Conservation (phyloP, 2,113 vertebrate genomes). For the Ia io region DNA sequence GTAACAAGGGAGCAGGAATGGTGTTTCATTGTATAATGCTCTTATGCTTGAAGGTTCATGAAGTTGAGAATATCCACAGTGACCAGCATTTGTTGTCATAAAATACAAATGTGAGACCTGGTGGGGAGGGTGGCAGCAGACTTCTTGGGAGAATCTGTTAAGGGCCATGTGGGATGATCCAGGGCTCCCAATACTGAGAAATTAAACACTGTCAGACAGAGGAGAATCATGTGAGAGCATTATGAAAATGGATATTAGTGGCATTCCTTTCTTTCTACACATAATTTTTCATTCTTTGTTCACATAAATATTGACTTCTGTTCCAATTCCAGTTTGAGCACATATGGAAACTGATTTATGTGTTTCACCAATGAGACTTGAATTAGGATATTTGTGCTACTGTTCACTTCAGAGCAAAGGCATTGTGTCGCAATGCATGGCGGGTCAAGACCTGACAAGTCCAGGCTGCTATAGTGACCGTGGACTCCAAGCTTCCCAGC, state of each 20-base stretch:
- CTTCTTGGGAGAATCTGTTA: not conserved
- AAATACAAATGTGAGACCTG: not conserved
- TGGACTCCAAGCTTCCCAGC: not conserved
- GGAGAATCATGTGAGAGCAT: not conserved
- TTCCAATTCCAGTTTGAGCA: not conserved
- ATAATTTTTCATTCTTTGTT: not conserved
- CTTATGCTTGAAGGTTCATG: not conserved
- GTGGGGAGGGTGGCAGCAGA: not conserved
- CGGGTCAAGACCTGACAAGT: not conserved
- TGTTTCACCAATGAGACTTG: not conserved
- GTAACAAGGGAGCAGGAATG: not conserved
- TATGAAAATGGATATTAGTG: not conserved
- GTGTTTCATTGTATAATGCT: not conserved
- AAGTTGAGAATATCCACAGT: not conserved
- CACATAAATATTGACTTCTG: not conserved
- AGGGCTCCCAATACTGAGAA: not conserved
- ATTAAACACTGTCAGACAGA: not conserved
- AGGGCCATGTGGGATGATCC: not conserved
- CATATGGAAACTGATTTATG: not conserved
- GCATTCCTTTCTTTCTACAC: not conserved
- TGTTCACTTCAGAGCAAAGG: not conserved
- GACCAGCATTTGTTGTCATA: not conserved
- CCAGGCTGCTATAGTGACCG: not conserved
- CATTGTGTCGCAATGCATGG: not conserved
- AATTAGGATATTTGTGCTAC: not conserved